Base-by-base conservation (phyloP, 2,797 vertebrate genomes). In the Hyperoplus lanceolatus region DNA sequence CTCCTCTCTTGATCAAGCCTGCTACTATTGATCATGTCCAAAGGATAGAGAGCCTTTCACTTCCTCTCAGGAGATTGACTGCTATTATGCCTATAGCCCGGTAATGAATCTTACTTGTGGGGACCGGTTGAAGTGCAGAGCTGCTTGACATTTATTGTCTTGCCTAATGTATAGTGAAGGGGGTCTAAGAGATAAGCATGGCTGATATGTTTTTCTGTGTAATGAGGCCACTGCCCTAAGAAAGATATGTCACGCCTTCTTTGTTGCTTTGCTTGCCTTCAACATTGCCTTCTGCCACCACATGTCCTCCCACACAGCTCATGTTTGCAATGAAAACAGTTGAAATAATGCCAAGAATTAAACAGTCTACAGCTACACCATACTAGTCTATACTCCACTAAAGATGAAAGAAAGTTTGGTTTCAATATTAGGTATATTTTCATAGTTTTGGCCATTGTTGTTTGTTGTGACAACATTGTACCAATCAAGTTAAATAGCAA, bases 121-220 rank as follows among this genome's bases (percentile, higher is more conserved):
- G 85, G 84, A 87, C 86, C 21, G 88, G 86, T 73, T 89, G 88
- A 89, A 79, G 90, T 89, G 79, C 79, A 50, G 84, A 84, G 85
- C 85, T 86, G 86, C 91, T 93, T 95, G 94, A 94, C 93, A 94
- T 95, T 95, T 94, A 94, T 93, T 94, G 91, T 93, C 92, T 86
- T 87, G 91, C 87, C 88, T 93, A 91, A 93, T 90, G 90, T 79
- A 82, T 78, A 78, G 85, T 61, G 80, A 91, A 86, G 85, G 82
- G 91, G 81, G 82, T 87, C 86, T 81, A 73, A 71, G 81, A 91
- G 92, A 92, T 93, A 86, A 90, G 83, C 59, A 45, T 81, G 82
- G 86, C 86, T 86, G 88, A 91, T 89, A 74, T 82, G 72, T 87
- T 88, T 85, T 84, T 73, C 78, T 21, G 6, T 87, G 81, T 92